Evolutionary conservation across 2,113 vertebrate genomes (phyloP).

Genomic region (Ramphastos sulfuratus): DNA sequence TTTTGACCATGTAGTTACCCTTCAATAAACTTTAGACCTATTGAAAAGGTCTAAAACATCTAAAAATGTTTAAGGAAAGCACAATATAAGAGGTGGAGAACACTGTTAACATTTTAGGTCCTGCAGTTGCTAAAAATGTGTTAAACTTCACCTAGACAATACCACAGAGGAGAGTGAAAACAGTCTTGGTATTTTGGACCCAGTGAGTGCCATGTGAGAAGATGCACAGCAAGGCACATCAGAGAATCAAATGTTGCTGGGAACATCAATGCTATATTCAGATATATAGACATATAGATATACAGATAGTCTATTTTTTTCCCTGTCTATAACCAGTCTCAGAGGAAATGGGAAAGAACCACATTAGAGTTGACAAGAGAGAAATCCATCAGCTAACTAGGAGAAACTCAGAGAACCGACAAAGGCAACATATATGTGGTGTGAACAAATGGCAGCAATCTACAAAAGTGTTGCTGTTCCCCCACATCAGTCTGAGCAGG

Average conservation of each 20-base stretch:
- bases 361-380: background rate
- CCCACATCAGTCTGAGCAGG: background rate
- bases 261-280: background rate
- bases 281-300: too few species aligned
- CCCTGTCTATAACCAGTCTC: background rate
- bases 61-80: background rate
- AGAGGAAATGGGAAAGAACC: background rate
- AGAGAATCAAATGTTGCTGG: background rate
- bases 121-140: background rate
- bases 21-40: background rate
- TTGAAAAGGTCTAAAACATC: background rate
- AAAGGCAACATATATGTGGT: background rate
- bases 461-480: background rate
- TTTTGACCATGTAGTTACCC: background rate
- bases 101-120: background rate
- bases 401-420: background rate
- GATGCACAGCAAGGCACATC: background rate
- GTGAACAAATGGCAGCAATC: background rate
- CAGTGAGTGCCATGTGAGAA: background rate
- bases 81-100: background rate
- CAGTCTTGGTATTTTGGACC: background rate
- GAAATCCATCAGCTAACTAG: background rate
- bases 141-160: background rate
- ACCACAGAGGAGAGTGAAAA: background rate
- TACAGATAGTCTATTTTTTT: too few species aligned